These are phyloP conservation scores for Oryzias woworae DNA, from an alignment of 2,113 vertebrate genomes.

Conservation along the genomic window DNA sequence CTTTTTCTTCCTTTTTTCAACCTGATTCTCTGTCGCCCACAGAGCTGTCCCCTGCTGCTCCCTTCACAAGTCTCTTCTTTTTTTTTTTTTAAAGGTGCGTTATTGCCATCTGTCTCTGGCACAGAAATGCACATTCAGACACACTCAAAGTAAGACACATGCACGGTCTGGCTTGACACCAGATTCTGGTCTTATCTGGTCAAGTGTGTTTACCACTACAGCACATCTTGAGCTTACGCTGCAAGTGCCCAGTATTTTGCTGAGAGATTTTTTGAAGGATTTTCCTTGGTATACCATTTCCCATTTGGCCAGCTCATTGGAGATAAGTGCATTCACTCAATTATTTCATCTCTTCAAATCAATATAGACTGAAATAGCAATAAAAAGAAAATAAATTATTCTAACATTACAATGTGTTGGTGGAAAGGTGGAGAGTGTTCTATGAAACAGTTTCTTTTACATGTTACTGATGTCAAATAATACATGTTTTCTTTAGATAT, in stretches of 20 bases:
- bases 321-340: conserved; percentile 27
- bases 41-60: conserved; percentile 32
- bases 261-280: conserved; percentile 57
- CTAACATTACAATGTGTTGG: neutral
- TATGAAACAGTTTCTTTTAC: neutral
- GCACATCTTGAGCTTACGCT: conserved; percentile 48
- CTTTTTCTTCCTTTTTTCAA: conserved; percentile 14
- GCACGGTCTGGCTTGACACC: conserved; percentile 33
- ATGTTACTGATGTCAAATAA: neutral
- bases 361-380: neutral
- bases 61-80: conserved; percentile 30
- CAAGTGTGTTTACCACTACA: conserved; percentile 60
- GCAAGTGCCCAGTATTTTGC: conserved; percentile 54
- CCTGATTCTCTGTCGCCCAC: conserved; percentile 36
- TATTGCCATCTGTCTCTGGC: conserved; percentile 35
- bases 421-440: too few relatives aligned
- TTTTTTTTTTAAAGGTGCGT: conserved; percentile 31
- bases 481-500: neutral
- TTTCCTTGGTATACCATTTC: conserved; percentile 41
- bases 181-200: conserved; percentile 62
- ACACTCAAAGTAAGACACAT: conserved; percentile 7
- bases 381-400: neutral
- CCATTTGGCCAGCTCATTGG: conserved; percentile 19
- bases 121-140: conserved; percentile 12
- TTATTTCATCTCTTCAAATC: conserved; percentile 17